Conservation (phyloP, 1,140 invertebrate genomes). For the Dreissena polymorpha region DNA sequence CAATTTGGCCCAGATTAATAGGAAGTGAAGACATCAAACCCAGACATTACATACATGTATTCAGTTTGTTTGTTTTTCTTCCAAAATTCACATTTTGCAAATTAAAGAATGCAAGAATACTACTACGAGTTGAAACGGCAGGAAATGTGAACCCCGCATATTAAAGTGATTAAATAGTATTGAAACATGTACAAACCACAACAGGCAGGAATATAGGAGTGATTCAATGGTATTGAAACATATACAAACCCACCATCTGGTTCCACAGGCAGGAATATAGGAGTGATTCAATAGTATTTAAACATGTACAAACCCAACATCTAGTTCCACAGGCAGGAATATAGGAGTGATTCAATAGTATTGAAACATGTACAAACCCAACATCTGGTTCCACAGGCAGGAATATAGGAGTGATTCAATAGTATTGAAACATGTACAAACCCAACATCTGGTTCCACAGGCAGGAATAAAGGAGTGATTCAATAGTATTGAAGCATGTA, state of each 20-base stretch:
- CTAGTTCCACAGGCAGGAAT: conserved; percentile 85
- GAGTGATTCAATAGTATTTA: too few relatives aligned
- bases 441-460: conserved; percentile 77
- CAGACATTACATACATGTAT: too few relatives aligned
- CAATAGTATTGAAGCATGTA: too few relatives aligned
- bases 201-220: too few relatives aligned
- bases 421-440: conserved; percentile 62
- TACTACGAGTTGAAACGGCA: too few relatives aligned
- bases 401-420: conserved; percentile 98
- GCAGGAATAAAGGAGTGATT: conserved; percentile 97
- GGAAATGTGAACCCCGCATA: background rate
- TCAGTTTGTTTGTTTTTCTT: too few relatives aligned
- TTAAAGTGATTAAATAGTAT: background rate
- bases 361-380: conserved; percentile 67
- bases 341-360: conserved; percentile 99
- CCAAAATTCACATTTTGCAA: too few relatives aligned
- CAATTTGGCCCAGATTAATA: too few relatives aligned
- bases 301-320: conserved; percentile 71
- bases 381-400: conserved; percentile 82
- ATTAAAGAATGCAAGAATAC: too few relatives aligned
- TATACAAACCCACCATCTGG: conserved; percentile 15
- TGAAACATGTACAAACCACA: conserved; percentile 79
- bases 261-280: too few relatives aligned
- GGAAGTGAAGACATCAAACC: too few relatives aligned
- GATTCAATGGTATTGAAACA: too few relatives aligned